Base-by-base conservation (phyloP, 2,797 vertebrate species). In the Sebastes baramenuke region DNA sequence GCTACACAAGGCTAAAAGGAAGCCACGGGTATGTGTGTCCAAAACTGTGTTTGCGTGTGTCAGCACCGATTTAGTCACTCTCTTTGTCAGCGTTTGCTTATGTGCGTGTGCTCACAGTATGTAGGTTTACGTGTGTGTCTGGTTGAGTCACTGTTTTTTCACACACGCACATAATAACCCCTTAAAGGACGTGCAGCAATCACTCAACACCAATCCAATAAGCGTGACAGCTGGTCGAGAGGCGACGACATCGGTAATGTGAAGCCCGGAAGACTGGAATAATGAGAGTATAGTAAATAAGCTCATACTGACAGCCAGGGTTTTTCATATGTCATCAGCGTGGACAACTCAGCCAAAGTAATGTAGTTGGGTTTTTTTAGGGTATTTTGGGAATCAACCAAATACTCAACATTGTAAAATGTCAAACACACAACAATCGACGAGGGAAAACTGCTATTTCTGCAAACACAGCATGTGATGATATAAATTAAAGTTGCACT, bases 201-300 rank as follows among this genome's bases (percentile, higher is more conserved):
- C 90, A 90, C 65, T 93, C 88, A 92, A 76, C 91, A 68, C 72
- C 91, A 79, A 88, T 85, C 77, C 83, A 91, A 91, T 92, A 90
- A 89, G 54, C 24, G 36, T 81, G 84, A 82, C 92, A 91, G 92
- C 88, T 82, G 90, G 76, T 72, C 12, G 42, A 82, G 81, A 82
- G 83, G 86, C 81, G 49, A 76, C 59, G 25, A 83, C 62, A 36
- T 75, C 5, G 2, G 69, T 84, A 80, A 84, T 85, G 74, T 71
- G 74, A 82, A 77, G 83, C 66, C 80, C 27, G 71, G 81, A 87
- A 79, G 81, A 72, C 54, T 2, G 73, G 72, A 85, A 65, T 82
- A 87, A 92, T 84, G 77, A 80, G 74, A 82, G 81, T 59, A 42
- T 30, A 67, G 70, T 88, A 88, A 93, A 94, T 90, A 86, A 82